phyloP scores from a whole-genome alignment of 2,888 invertebrate species.

The Caenorhabditis sp. region DNA sequence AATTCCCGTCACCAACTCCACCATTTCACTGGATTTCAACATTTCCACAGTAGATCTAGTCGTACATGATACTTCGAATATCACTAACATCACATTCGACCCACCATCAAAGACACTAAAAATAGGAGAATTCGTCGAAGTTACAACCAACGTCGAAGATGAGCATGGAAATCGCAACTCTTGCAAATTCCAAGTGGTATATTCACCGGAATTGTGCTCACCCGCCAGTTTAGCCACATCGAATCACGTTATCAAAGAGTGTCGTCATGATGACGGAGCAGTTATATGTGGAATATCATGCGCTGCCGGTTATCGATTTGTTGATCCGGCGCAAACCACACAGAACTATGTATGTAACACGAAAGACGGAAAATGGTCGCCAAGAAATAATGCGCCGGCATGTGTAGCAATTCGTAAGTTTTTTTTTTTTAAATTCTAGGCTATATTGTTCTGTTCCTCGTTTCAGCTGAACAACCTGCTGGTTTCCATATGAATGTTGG shows the following conservation, averaged over 20 bases:
- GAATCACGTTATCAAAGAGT: conserved; percentile 78
- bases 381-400: conserved; percentile 88
- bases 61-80: conserved; percentile 69
- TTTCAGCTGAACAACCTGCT: conserved; percentile 70
- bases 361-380: conserved; percentile 81
- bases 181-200: conserved; percentile 71
- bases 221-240: conserved; percentile 92
- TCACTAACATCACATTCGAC: conserved; percentile 62
- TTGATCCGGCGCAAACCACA: conserved; percentile 50
- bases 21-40: conserved; percentile 64
- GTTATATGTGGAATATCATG: conserved; percentile 73
- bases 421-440: background rate
- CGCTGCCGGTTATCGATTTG: conserved; percentile 63
- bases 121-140: conserved; percentile 48
- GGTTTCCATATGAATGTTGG: conserved; percentile 69
- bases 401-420: conserved; percentile 86
- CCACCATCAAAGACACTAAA: conserved; percentile 60
- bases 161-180: conserved; percentile 66
- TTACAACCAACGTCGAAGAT: conserved; percentile 65
- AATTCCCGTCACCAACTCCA: conserved; percentile 54
- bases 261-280: conserved; percentile 78
- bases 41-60: conserved; percentile 62
- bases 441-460: background rate
- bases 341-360: conserved; percentile 47
- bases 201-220: conserved; percentile 78